Base-by-base conservation (phyloP, 2,113 vertebrate genomes). In the Copsychus sechellarum region DNA sequence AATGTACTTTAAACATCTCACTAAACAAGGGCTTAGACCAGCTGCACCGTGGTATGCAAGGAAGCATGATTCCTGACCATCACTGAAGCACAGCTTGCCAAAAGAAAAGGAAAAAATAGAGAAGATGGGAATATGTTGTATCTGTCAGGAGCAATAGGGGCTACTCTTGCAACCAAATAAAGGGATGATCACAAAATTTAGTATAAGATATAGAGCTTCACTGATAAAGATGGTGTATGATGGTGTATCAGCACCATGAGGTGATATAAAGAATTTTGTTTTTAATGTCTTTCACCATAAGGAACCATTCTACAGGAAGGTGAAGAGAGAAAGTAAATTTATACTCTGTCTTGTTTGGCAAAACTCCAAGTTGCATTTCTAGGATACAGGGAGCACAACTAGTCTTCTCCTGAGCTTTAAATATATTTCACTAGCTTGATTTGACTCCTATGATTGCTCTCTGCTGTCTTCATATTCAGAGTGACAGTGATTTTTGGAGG, bases 61-160 rank as follows among this genome's bases (percentile, higher is more conserved):
- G 23, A 67, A 76, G 15, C 14, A 7, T 36, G 11, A 22, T 53
- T 85, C 11, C 57, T 40, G 42, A 67, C 12, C 43, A 76, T 28
- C 13, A 28, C 38, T 58, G 66, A 60, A 64, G 79, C 20, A 67
- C 19, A 66, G 3, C 24, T 80, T 92, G 51, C 34, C 33, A 74
- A 74, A 79, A 62, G 15, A 0, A 0, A 45, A 64, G 9, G 24
- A 20, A 54, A 76, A 33, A 9, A 0, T 22, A 56, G 45, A 33
- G 13, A 69, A 70, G 54, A 64, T 38, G 33, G 26, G 45, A 81
- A 73, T 31, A 23, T 22, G 11, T 29, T 1, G 0, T 45, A 22
- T 54, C 43, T 86, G 43, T 18, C 22, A 73, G n/a, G 19, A 87
- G 11, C 40, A 66, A 45, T 10, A 11, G 5, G 42, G 19, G 19